Evolutionary conservation across 2,797 vertebrate genomes (phyloP), one percentile per base, ranked within the genome.

Genomic region (Limnodromus scolopaceus): DNA sequence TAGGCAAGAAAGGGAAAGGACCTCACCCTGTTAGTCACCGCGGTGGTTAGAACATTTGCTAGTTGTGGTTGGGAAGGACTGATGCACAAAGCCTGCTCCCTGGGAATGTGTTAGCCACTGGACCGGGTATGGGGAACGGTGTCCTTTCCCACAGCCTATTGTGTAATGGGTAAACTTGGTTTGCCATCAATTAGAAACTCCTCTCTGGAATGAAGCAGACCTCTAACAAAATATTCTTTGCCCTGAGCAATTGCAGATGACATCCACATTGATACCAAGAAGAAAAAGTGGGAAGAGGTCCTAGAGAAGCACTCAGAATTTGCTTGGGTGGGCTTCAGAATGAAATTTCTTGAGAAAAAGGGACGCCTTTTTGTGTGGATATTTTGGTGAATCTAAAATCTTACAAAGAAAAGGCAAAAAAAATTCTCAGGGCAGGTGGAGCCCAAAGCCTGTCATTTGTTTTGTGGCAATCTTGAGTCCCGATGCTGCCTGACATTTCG

Each of bases 221-320:
- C 16, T 83, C 48, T 81, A 71, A 64, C 7, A 71, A 16, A 15
- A 38, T 16, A 39, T 81, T 9, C 17, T 88, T 70, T 86, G 16
- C 16, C 23, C 19, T 72, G 24, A 63, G 28, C 6, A 58, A 14
- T 25, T 72, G 16, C 48, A 64, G 53, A 9, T 77, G 55, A n/a
- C 20, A 54, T 53, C 25, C 12, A 45, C 8, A 3, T 3, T 7
- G 14, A 28, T n/a, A 46, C 5, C 0, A 1, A 46, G 54, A 19
- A 64, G 11, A 32, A 79, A 91, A 85, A 58, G 7, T 27, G 22
- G 70, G 61, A 79, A 46, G 22, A 22, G 10, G 8, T 81, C 24
- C 20, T n/a, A 23, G 23, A 43, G 36, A 80, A 92, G 13, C 51
- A 76, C 12, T 48, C 25, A 38, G 32, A 60, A 32, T 70, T 55